These are phyloP conservation scores for Notechis scutatus DNA, from an alignment of 2,113 vertebrate genomes.

Conservation along the genomic window DNA sequence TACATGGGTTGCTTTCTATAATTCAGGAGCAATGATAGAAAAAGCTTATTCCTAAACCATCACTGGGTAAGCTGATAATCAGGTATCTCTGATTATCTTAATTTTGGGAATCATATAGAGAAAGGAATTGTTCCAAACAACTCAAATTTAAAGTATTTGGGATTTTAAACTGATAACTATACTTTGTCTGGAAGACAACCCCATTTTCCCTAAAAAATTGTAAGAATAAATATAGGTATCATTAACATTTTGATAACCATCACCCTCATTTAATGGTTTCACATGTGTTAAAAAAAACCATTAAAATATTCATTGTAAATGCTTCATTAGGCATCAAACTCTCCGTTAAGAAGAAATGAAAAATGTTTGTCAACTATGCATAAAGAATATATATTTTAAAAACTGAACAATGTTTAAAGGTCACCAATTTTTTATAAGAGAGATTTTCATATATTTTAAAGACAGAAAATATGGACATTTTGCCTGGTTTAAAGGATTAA, in stretches of 20 bases:
- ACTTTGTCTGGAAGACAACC: neutral
- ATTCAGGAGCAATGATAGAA: neutral
- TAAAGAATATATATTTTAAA: neutral
- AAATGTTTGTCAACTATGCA: neutral
- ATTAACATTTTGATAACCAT: neutral
- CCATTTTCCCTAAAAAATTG: neutral
- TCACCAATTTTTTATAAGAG: neutral
- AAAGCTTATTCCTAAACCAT: neutral
- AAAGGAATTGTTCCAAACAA: neutral
- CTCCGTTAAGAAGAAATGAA: neutral
- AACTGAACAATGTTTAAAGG: neutral
- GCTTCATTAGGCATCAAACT: neutral
- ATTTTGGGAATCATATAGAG: neutral
- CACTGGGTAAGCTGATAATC: neutral
- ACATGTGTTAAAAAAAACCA: neutral
- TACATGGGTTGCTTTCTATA: neutral
- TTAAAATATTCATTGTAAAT: neutral
- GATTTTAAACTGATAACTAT: neutral
- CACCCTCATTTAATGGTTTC: neutral
- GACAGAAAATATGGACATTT: neutral
- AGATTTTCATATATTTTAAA: neutral
- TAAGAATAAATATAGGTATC: neutral
- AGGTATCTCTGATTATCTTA: neutral
- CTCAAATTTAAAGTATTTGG: neutral
- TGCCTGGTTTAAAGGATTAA: neutral